These are phyloP conservation scores for Empidonax traillii DNA, from an alignment of 2,113 vertebrate species.

Conservation along the genomic window DNA sequence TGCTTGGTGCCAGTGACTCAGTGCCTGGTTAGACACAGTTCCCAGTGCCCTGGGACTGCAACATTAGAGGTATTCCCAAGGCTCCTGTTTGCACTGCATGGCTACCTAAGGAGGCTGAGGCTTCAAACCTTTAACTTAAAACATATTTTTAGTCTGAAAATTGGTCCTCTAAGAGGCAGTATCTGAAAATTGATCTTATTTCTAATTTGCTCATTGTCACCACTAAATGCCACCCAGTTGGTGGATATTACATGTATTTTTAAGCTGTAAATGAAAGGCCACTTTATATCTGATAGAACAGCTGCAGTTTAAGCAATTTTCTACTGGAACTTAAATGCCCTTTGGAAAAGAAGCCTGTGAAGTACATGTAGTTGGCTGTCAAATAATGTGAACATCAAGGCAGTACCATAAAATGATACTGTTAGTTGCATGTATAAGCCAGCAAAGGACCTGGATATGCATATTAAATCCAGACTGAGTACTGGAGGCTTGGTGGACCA, in stretches of 20 bases:
- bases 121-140: background rate
- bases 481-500: background rate
- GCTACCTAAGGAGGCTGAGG: background rate
- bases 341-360: background rate
- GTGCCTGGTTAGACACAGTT: background rate
- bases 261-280: background rate
- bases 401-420: background rate
- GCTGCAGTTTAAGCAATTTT: constrained; percentile 10
- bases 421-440: background rate
- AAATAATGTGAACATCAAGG: background rate
- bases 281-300: background rate
- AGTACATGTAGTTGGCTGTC: background rate
- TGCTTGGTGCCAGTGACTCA: background rate
- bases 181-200: background rate
- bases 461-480: background rate
- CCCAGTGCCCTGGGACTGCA: background rate
- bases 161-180: background rate
- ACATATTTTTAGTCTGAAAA: background rate
- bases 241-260: background rate
- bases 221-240: background rate
- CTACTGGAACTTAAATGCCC: background rate
- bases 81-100: background rate
- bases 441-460: background rate
- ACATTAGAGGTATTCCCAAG: background rate
- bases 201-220: background rate